Evolutionary conservation across 2,113 vertebrate species (phyloP).

Genomic region (Passer montanus): DNA sequence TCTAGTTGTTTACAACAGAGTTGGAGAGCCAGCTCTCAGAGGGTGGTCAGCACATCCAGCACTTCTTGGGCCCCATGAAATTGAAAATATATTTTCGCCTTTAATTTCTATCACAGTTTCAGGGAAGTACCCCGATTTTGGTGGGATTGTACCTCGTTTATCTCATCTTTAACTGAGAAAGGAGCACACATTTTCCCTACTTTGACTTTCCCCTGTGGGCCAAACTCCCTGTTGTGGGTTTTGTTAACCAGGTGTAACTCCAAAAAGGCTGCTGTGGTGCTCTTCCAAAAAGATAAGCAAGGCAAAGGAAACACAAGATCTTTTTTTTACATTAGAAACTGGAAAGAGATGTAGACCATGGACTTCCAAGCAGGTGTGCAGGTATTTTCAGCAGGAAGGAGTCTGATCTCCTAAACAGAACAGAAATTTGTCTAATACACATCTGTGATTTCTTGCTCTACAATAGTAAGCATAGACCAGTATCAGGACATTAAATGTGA

Average conservation of each 20-base stretch:
- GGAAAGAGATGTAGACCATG: background rate
- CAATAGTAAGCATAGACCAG: background rate
- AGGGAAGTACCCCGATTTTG: background rate
- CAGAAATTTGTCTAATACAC: background rate
- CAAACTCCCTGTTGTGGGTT: fast-evolving
- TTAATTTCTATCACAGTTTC: background rate
- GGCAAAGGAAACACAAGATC: background rate
- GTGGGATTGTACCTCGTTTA: background rate
- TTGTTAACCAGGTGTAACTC: background rate
- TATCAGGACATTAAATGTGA: background rate
- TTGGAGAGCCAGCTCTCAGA: background rate
- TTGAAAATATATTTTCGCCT: background rate
- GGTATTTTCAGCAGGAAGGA: background rate
- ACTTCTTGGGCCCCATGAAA: background rate
- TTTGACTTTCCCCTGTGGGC: background rate
- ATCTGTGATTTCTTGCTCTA: background rate
- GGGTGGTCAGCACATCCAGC: background rate
- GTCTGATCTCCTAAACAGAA: background rate
- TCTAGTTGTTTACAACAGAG: background rate
- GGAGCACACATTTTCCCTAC: background rate
- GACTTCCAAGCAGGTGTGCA: background rate
- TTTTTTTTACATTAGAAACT: background rate
- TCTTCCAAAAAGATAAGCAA: background rate
- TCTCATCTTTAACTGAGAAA: background rate
- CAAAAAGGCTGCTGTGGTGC: background rate